These are phyloP conservation scores for Xylota sylvarum DNA, from an alignment of 2,888 invertebrate species.

Conservation along the genomic window DNA sequence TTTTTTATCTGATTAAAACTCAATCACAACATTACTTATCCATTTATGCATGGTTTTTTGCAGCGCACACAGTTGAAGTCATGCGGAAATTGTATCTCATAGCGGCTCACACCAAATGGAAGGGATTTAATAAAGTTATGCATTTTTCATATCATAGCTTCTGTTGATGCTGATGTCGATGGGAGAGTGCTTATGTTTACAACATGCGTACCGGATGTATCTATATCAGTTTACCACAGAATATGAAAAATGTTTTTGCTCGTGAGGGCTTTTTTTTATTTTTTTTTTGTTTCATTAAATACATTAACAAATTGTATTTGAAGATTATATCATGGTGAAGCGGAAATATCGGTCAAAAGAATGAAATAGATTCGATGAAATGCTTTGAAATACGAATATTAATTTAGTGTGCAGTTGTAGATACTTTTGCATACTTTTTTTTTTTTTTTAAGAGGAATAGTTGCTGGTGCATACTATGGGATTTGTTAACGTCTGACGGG, in stretches of 20 bases:
- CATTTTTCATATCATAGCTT: constrained; percentile 15
- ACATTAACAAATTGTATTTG: constrained; percentile 12
- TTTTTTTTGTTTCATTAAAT: constrained; percentile 3
- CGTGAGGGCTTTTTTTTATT: background rate
- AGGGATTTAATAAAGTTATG: constrained; percentile 43
- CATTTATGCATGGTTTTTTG: constrained; percentile 15
- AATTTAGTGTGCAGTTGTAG: background rate
- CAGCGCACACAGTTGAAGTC: constrained; percentile 1
- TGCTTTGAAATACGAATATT: background rate
- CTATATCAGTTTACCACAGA: constrained; percentile 7
- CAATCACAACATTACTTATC: constrained; percentile 24
- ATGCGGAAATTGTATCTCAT: constrained; percentile 36
- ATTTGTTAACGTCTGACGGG: too few relatives aligned
- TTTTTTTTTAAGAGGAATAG: too few relatives aligned
- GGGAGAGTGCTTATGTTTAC: constrained; percentile 8
- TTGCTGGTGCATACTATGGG: too few relatives aligned
- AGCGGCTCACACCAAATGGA: constrained; percentile 7
- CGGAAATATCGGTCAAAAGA: background rate
- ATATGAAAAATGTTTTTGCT: constrained; percentile 12
- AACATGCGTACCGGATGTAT: background rate
- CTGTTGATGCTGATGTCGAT: background rate
- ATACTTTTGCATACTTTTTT: too few relatives aligned
- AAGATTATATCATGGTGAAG: background rate
- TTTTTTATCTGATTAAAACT: constrained; percentile 41
- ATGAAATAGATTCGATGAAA: background rate